A percentile compares a stretch with the other conserved stretches of the same genome.
phyloP scores from a whole-genome alignment of 2,113 vertebrate species.

The Rhinoderma darwinii region DNA sequence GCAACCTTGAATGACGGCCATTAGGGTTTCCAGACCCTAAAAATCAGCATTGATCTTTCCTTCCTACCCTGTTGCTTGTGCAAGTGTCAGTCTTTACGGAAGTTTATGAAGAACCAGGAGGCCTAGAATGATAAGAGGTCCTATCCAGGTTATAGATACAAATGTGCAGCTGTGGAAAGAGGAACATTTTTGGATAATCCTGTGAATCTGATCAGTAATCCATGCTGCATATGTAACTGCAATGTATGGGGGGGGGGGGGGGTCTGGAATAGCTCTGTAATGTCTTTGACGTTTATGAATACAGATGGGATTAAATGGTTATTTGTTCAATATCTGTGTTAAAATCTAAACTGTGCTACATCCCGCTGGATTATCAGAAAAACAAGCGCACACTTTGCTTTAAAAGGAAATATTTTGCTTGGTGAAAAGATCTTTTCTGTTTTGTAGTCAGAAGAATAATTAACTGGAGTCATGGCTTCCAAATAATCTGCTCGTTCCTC shows the following conservation, averaged over 20 bases:
- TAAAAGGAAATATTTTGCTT: neutral
- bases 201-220: too few relatives aligned
- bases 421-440: neutral
- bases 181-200: too few relatives aligned
- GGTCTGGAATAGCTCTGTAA: neutral
- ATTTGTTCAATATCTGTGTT: neutral
- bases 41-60: too few relatives aligned
- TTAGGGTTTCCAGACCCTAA: too few relatives aligned
- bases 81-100: neutral
- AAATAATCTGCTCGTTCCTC: neutral
- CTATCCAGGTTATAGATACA: neutral
- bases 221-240: too few relatives aligned
- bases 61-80: too few relatives aligned
- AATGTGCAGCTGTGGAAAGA: neutral
- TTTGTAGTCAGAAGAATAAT: constrained; percentile 10
- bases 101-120: neutral
- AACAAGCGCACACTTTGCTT: neutral
- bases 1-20: too few relatives aligned
- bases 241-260: neutral
- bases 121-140: neutral
- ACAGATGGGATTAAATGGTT: neutral
- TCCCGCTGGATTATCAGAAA: neutral
- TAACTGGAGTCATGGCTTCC: neutral
- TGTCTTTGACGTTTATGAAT: neutral
- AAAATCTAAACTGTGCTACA: neutral